These are phyloP conservation scores for Corythornis leucogaster DNA, from an alignment of 2,797 vertebrate genomes.

Conservation along the genomic window DNA sequence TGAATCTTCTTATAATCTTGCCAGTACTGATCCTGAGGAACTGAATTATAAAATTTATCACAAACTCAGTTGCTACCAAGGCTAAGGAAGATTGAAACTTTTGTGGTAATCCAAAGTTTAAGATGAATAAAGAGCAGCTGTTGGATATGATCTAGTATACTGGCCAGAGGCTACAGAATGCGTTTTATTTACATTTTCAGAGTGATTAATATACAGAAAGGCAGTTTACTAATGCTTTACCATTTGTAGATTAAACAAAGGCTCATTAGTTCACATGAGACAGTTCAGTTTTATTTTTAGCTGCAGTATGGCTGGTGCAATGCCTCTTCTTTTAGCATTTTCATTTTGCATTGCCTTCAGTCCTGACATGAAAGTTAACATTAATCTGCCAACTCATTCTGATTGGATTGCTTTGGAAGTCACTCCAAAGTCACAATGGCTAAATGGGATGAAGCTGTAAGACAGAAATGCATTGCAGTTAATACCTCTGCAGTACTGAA, in stretches of 20 bases:
- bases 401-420: slow-evolving; percentile 85
- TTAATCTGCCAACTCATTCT: slow-evolving; percentile 79
- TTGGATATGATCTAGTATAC: not conserved
- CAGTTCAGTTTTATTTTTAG: slow-evolving; percentile 19
- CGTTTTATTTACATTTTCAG: not conserved
- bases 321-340: slow-evolving; percentile 58
- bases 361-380: slow-evolving; percentile 76
- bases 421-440: slow-evolving; percentile 81
- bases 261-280: slow-evolving; percentile 21
- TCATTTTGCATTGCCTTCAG: slow-evolving; percentile 61
- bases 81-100: not conserved
- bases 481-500: slow-evolving; percentile 79
- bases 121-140: not conserved
- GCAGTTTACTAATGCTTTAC: slow-evolving; percentile 16
- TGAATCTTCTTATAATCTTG: not conserved
- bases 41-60: not conserved
- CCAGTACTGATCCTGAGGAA: not conserved
- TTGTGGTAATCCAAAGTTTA: not conserved
- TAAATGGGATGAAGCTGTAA: slow-evolving; percentile 79
- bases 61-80: not conserved
- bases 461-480: slow-evolving; percentile 83
- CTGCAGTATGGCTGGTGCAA: not conserved
- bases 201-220: slow-evolving; percentile 8
- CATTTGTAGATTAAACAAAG: slow-evolving; percentile 35
- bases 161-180: not conserved